These are phyloP conservation scores for Cantharis nigra DNA, from an alignment of 2,888 invertebrate species.

Conservation along the genomic window DNA sequence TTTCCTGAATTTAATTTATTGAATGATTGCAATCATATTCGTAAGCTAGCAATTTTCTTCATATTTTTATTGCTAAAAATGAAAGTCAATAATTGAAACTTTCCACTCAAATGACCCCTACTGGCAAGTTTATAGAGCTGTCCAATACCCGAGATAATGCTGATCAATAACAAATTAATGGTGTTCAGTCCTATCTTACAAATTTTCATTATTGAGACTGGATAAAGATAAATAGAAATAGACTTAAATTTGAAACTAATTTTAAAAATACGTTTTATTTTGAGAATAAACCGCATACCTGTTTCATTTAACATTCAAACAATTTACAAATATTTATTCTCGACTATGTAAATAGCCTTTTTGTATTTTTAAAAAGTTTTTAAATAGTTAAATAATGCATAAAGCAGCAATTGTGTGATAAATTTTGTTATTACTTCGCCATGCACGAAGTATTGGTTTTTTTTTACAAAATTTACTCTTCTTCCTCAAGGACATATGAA, in stretches of 20 bases:
- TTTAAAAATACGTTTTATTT: slow-evolving; percentile 2
- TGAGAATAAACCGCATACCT: neutral
- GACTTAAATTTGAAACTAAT: slow-evolving; percentile 5
- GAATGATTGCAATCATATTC: no score
- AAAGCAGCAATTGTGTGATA: neutral
- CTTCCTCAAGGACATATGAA: no score
- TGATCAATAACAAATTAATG: neutral
- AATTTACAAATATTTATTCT: neutral
- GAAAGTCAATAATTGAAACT: neutral
- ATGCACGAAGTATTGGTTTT: no score
- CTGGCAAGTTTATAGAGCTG: neutral
- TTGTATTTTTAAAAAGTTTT: neutral
- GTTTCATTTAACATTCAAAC: neutral
- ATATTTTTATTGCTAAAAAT: neutral
- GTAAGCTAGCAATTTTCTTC: neutral
- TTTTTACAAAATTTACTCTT: no score
- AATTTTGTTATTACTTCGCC: neutral
- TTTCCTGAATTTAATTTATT: neutral
- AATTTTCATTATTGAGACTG: neutral
- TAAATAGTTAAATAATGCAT: neutral
- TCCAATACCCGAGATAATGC: neutral
- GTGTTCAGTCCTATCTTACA: neutral
- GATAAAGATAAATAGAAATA: neutral
- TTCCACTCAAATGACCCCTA: neutral
- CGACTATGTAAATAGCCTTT: neutral